Percentiles rank a stretch among this genome's conserved stretches.
phyloP scores from a whole-genome alignment of 2,888 invertebrate species.

The Chydorus sphaericus region DNA sequence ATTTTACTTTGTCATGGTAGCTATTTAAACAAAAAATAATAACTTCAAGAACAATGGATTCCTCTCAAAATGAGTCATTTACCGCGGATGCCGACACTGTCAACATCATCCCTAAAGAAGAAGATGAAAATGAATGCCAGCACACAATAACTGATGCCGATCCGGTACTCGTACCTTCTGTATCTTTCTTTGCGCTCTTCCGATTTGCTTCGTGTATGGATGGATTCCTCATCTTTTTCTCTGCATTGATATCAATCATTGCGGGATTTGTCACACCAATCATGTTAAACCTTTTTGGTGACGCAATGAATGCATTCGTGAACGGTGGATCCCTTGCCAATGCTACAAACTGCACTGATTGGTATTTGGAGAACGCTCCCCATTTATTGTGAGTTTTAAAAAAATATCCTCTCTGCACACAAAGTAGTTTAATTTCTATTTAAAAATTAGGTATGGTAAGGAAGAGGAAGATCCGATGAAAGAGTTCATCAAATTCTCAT shows the following conservation, averaged over 20 bases:
- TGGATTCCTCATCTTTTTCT: constrained; percentile 39
- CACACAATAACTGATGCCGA: constrained; percentile 10
- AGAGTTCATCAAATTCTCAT: constrained; percentile 24
- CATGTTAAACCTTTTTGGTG: constrained; percentile 52
- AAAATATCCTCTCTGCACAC: too few relatives aligned
- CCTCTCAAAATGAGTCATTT: not conserved
- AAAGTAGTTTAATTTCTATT: not conserved
- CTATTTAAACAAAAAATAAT: too few relatives aligned
- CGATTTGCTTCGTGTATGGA: constrained; percentile 46
- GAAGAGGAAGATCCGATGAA: not conserved
- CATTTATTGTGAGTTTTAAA: too few relatives aligned
- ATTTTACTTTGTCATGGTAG: too few relatives aligned
- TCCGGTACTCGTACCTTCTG: constrained; percentile 18
- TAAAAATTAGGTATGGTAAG: not conserved
- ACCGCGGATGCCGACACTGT: not conserved
- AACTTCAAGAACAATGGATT: too few relatives aligned
- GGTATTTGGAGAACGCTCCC: too few relatives aligned
- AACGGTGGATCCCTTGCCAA: constrained; percentile 40
- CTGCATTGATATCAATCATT: constrained; percentile 39
- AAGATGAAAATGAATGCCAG: not conserved
- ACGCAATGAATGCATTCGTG: constrained; percentile 50
- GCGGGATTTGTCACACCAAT: constrained; percentile 50
- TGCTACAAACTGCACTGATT: not conserved
- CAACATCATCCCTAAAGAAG: not conserved
- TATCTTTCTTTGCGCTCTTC: constrained; percentile 28